Conservation (phyloP, 2,797 vertebrate species). For the Muscicapa striata region DNA sequence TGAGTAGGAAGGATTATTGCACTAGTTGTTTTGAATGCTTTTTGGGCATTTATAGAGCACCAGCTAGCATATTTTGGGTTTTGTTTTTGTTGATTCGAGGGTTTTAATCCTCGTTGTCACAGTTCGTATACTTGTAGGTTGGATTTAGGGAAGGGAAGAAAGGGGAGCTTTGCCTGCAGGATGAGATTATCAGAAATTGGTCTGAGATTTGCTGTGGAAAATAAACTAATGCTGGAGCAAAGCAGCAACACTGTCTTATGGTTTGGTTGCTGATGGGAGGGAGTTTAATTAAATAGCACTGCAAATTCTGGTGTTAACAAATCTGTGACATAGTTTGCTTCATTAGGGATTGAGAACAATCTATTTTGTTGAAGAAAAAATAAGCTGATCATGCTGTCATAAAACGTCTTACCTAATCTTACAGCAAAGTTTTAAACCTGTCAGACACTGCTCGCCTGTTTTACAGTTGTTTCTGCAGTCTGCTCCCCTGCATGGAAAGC, state of each 20-base stretch:
- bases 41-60: neutral
- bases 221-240: neutral
- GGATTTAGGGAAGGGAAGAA: conserved; percentile 25
- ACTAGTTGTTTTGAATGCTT: conserved; percentile 10
- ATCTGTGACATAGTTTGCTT: neutral
- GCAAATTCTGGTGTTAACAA: neutral
- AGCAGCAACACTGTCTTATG: neutral
- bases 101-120: conserved; percentile 37
- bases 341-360: neutral
- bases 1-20: conserved; percentile 50
- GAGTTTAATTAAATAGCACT: neutral
- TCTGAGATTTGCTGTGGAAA: conserved; percentile 20
- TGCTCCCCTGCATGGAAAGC: neutral
- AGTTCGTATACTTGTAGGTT: neutral
- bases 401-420: neutral
- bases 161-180: conserved; percentile 2
- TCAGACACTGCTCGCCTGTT: neutral
- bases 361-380: neutral
- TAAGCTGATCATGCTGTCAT: neutral
- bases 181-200: conserved; percentile 31
- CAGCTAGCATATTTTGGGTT: neutral
- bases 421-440: neutral
- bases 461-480: neutral
- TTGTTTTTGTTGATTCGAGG: conserved; percentile 18
- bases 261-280: neutral